phyloP scores from a whole-genome alignment of 2,797 vertebrate species.

The Urocyon cinereoargenteus region DNA sequence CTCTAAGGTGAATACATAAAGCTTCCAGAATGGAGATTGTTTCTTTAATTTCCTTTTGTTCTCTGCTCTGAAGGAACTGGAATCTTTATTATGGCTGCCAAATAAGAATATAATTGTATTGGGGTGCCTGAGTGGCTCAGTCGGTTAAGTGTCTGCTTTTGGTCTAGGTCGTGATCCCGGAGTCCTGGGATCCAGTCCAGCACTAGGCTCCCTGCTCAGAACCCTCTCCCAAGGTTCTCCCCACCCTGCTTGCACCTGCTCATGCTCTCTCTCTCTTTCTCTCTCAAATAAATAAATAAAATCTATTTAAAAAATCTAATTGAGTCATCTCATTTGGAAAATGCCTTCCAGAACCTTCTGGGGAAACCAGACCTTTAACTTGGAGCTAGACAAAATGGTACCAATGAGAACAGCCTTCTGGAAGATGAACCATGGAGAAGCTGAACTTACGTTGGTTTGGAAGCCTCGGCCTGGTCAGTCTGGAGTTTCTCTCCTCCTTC shows the following conservation, averaged over 20 bases:
- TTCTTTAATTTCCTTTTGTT: background rate
- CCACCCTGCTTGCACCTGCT: no score
- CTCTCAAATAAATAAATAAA: no score
- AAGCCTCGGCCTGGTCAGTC: slow-evolving; percentile 98
- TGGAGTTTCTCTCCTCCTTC: slow-evolving; percentile 98
- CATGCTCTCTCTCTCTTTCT: no score
- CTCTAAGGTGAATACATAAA: background rate
- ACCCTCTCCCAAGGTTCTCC: no score
- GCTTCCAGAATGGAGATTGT: background rate
- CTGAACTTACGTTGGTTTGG: slow-evolving; percentile 95
- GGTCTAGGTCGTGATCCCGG: no score
- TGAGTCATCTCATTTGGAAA: background rate
- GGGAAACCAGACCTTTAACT: background rate
- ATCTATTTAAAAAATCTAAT: background rate
- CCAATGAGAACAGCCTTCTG: background rate
- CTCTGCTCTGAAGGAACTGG: background rate
- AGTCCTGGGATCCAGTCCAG: no score
- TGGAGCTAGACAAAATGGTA: background rate
- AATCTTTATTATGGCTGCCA: background rate
- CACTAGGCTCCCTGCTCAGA: no score
- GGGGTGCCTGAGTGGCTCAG: no score
- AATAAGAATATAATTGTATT: background rate
- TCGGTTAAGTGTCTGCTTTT: no score
- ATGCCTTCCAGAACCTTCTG: background rate
- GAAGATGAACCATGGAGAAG: background rate